A percentile compares a stretch with the other conserved stretches of the same genome.
Evolutionary conservation across 2,888 invertebrate species (phyloP).

Genomic region (Lymantria monacha): DNA sequence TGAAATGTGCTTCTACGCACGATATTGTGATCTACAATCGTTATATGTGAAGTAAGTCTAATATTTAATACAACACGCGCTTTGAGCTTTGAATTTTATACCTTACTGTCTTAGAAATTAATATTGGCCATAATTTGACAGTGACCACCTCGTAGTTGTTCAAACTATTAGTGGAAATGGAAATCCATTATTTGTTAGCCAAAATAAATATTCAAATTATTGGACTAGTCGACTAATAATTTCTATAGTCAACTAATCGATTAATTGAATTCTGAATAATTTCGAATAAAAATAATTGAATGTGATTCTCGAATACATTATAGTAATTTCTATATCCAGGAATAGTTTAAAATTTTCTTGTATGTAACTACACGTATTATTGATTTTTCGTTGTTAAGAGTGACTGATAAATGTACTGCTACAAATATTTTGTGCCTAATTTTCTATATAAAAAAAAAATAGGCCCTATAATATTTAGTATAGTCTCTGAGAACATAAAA

Average conservation of each 20-base stretch:
- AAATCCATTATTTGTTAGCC: not conserved
- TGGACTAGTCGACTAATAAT: slow-evolving; percentile 1
- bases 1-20: slow-evolving; percentile 51
- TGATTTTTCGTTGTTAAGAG: slow-evolving; percentile 39
- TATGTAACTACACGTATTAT: slow-evolving; percentile 39
- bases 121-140: slow-evolving; percentile 44
- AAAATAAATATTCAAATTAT: not conserved
- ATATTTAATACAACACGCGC: slow-evolving; percentile 44
- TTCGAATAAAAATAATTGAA: not conserved
- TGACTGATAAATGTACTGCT: slow-evolving; percentile 45
- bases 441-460: not conserved
- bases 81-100: slow-evolving; percentile 49
- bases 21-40: slow-evolving; percentile 51
- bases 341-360: slow-evolving; percentile 17
- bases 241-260: not conserved
- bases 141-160: slow-evolving; percentile 40
- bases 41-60: slow-evolving; percentile 50
- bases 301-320: not conserved
- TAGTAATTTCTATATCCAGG: slow-evolving; percentile 15
- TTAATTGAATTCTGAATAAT: not conserved
- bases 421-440: slow-evolving; percentile 45
- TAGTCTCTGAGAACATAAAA: not conserved
- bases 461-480: no score
- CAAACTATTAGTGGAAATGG: slow-evolving; percentile 18
- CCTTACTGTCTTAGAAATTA: slow-evolving; percentile 37